Percentiles rank a stretch among this genome's conserved stretches.
Conservation (phyloP, 2,113 vertebrate species). For the Dromiciops gliroides region DNA sequence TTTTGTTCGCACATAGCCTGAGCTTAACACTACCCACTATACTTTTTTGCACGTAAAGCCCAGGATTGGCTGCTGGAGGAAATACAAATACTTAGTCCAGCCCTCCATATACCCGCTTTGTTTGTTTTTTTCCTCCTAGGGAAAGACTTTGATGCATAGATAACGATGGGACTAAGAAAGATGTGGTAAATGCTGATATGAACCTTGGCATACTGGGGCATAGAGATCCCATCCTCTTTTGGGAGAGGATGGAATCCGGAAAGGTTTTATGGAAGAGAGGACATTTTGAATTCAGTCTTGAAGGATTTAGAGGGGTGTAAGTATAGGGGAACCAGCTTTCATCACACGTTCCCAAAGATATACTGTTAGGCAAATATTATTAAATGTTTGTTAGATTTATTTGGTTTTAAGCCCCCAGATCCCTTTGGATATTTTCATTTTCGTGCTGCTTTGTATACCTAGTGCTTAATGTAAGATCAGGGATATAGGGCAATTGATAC, state of each 20-base stretch:
- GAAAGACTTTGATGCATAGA: too few relatives aligned
- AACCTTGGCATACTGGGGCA: too few relatives aligned
- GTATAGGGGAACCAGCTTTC: neutral
- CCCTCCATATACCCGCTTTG: too few relatives aligned
- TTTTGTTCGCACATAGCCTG: neutral
- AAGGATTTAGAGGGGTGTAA: neutral
- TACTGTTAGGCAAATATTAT: neutral
- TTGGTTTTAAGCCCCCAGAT: neutral
- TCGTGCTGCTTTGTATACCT: neutral
- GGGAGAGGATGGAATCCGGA: neutral
- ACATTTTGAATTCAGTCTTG: neutral
- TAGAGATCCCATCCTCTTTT: neutral
- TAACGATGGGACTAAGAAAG: neutral
- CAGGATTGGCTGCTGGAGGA: neutral
- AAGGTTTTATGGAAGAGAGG: neutral
- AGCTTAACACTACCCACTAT: neutral
- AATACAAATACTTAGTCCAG: neutral
- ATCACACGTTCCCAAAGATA: neutral
- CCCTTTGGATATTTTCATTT: neutral
- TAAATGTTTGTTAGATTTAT: neutral
- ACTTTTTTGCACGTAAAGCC: neutral
- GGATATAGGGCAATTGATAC: neutral
- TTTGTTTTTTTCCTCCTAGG: too few relatives aligned
- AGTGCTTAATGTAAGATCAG: neutral
- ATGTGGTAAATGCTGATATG: neutral